A percentile compares a stretch with the other conserved stretches of the same genome.
Evolutionary conservation across 2,888 invertebrate species (phyloP).

Genomic region (Hyles lineata): DNA sequence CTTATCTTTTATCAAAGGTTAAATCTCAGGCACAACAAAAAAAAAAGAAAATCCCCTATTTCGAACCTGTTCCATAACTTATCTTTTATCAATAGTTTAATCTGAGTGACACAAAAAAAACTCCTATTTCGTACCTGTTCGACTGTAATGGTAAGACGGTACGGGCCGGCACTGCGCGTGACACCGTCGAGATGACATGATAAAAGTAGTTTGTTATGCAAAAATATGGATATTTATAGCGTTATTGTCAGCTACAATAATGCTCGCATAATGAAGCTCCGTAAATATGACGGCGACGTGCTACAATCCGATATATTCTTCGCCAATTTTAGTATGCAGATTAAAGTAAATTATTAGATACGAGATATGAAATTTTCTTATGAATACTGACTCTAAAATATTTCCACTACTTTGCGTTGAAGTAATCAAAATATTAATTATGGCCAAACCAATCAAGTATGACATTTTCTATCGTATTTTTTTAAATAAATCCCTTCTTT

Average conservation of each 20-base stretch:
- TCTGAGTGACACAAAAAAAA: not conserved
- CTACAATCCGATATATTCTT: not conserved
- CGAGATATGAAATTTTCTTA: too few species aligned
- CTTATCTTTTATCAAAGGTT: too few species aligned
- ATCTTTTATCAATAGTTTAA: too few species aligned
- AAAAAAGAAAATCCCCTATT: not conserved
- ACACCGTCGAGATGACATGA: slow-evolving; percentile 41
- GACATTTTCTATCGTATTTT: too few species aligned
- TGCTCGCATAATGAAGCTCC: slow-evolving; percentile 7
- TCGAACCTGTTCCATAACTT: not conserved
- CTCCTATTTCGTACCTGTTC: slow-evolving; percentile 10
- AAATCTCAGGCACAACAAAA: not conserved
- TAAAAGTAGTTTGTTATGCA: slow-evolving; percentile 35
- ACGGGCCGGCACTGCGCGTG: slow-evolving; percentile 57
- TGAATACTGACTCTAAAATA: too few species aligned
- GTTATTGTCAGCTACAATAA: slow-evolving; percentile 15
- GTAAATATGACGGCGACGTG: not conserved
- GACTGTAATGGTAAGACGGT: slow-evolving; percentile 50
- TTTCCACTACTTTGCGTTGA: too few species aligned
- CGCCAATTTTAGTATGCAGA: not conserved
- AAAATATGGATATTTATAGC: slow-evolving; percentile 34
- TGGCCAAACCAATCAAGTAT: too few species aligned
- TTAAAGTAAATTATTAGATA: too few species aligned
- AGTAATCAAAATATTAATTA: too few species aligned
- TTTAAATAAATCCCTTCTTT: too few species aligned